Evolutionary conservation across 1,140 invertebrate genomes (phyloP), one percentile per base, ranked within the genome.

Genomic region (Oscheius sp.): DNA sequence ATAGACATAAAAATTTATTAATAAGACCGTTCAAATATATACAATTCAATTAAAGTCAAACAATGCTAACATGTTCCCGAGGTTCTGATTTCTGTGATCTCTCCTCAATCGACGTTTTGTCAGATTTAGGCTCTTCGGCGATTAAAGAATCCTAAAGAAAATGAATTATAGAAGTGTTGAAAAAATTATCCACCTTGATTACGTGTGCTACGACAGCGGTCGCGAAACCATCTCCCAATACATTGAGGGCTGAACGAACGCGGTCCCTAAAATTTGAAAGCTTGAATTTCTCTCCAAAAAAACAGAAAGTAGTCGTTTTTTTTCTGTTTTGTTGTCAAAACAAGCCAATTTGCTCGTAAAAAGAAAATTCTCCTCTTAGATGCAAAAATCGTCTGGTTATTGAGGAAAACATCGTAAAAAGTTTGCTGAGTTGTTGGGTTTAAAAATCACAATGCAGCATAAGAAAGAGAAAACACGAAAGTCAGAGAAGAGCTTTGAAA

Each of bases 161-260:
- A n/a, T n/a, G 10, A 42, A 10, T n/a, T n/a, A 10, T 10, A 42
- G 10, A 42, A 42, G 38, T 42, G 7, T 42, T n/a, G n/a, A 42
- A 42, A n/a, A 42, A 42, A 23, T 15, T 23, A 13, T 7, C n/a
- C 35, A 71, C 70, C 69, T 59, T 34, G 20, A 82, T 32, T 35
- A 78, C 59, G 38, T 73, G 89, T 80, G 93, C 90, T 4, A 97
- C 93, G 23, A 97, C 90, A 62, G 92, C 92, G 31, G 94, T 92
- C 45, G 93, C 94, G 49, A 95, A 87, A 55, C 92, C 91, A 86
- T 97, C 95, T 70, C 95, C 95, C 79, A 95, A 89, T 10, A 97
- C 94, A 85, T 97, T 97, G 73, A 96, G 92, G 68, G 93, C 92
- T 49, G 95, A 97, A 62, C 95, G 89, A 88, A 97, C 94, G 74